Evolutionary conservation across 2,888 invertebrate species (phyloP).

Genomic region (Pseudoips prasinana): DNA sequence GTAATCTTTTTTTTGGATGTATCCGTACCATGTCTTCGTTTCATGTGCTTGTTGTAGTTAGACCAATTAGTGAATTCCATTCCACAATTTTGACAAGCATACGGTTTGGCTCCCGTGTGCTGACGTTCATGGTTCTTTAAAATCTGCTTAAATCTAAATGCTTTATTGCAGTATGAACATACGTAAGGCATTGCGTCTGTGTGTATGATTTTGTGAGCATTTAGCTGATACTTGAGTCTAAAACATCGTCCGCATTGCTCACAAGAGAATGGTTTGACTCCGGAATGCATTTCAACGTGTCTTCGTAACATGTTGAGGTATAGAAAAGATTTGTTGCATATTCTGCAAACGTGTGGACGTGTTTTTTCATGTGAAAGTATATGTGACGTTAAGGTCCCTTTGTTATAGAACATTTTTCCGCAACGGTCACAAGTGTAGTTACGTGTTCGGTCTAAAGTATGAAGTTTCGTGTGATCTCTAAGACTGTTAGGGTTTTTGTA

Average conservation of each 20-base stretch:
- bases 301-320: conserved; percentile 69
- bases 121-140: conserved; percentile 87
- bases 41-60: conserved; percentile 92
- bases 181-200: conserved; percentile 90
- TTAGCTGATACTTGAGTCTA: conserved; percentile 86
- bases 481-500: conserved; percentile 58
- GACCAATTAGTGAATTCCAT: conserved; percentile 91
- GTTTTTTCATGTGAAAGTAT: conserved; percentile 69
- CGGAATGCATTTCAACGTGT: conserved; percentile 73
- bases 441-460: conserved; percentile 68
- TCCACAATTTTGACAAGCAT: conserved; percentile 87
- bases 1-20: conserved; percentile 78
- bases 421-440: conserved; percentile 73
- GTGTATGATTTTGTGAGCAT: conserved; percentile 88
- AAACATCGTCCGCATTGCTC: conserved; percentile 71
- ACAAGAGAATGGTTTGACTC: conserved; percentile 67
- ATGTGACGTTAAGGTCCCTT: conserved; percentile 69
- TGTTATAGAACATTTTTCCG: conserved; percentile 71
- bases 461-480: conserved; percentile 82
- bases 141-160: conserved; percentile 89
- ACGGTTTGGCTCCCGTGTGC: conserved; percentile 87
- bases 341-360: conserved; percentile 64
- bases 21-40: conserved; percentile 84
- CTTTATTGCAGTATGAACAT: conserved; percentile 88
- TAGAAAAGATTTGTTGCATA: conserved; percentile 68